A percentile compares a stretch with the other conserved stretches of the same genome.
Conservation (phyloP, 2,113 vertebrate species). For the Pristiophorus japonicus region DNA sequence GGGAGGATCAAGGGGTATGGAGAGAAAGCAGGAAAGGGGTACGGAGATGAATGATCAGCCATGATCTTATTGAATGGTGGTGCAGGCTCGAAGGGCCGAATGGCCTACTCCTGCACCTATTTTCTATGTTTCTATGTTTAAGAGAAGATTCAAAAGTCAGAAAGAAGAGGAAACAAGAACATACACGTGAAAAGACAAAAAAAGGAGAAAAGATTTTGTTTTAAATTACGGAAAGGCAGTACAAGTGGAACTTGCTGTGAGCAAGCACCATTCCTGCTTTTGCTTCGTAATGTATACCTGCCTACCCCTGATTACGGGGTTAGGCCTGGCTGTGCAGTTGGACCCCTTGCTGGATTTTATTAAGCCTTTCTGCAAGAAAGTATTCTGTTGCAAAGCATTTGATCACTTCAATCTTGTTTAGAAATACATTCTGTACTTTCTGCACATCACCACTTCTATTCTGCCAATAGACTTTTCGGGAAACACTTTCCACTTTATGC, state of each 20-base stretch:
- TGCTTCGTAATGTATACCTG: too few relatives aligned
- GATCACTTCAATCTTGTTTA: not conserved
- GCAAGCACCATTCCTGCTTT: not conserved
- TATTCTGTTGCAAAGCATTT: not conserved
- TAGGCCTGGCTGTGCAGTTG: not conserved
- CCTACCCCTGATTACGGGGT: not conserved
- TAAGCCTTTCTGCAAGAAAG: not conserved
- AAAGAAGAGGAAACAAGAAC: not conserved
- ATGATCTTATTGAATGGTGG: too few relatives aligned
- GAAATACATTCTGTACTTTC: not conserved
- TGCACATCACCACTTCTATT: not conserved
- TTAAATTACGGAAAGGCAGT: not conserved
- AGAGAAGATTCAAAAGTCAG: not conserved
- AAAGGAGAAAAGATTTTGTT: not conserved
- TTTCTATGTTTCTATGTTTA: too few relatives aligned
- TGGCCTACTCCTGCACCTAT: too few relatives aligned
- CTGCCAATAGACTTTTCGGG: not conserved
- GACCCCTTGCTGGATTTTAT: not conserved
- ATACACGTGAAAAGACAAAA: not conserved
- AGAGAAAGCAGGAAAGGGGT: too few relatives aligned
- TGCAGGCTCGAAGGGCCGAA: too few relatives aligned
- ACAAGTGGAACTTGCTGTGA: not conserved
- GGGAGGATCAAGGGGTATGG: too few relatives aligned
- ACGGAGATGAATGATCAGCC: too few relatives aligned
- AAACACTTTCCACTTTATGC: not conserved